Evolutionary conservation across 1,140 invertebrate species (phyloP).

Genomic region (Drosophila sp.): DNA sequence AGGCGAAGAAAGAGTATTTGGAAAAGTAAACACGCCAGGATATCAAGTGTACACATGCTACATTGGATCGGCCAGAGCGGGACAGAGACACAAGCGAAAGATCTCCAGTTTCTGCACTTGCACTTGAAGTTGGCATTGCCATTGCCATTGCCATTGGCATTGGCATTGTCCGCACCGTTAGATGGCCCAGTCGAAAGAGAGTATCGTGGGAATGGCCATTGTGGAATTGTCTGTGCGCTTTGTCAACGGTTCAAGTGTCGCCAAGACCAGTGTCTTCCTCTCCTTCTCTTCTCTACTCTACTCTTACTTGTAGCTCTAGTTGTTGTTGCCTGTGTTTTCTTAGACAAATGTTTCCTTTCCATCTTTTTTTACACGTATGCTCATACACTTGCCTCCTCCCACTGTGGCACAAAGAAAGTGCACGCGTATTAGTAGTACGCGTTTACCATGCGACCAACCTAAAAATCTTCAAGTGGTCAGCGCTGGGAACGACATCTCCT

Average conservation of each 20-base stretch:
- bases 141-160: slow-evolving; percentile 1
- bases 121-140: slow-evolving; percentile 41
- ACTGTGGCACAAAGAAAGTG: slow-evolving; percentile 71
- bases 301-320: slow-evolving; percentile 20
- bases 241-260: slow-evolving; percentile 76
- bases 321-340: slow-evolving; percentile 52
- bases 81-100: slow-evolving; percentile 54
- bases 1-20: slow-evolving; percentile 73
- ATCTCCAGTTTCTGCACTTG: slow-evolving; percentile 82
- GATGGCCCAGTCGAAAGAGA: slow-evolving; percentile 60
- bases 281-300: neutral
- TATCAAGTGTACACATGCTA: slow-evolving; percentile 78
- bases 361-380: slow-evolving; percentile 50
- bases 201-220: slow-evolving; percentile 81
- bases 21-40: slow-evolving; percentile 83
- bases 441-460: slow-evolving; percentile 69
- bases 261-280: slow-evolving; percentile 45
- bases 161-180: slow-evolving; percentile 38
- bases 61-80: slow-evolving; percentile 23
- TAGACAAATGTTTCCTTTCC: slow-evolving; percentile 74
- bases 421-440: slow-evolving; percentile 58
- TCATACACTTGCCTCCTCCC: slow-evolving; percentile 37
- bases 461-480: slow-evolving; percentile 71
- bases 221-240: slow-evolving; percentile 68
- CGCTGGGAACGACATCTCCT: slow-evolving; percentile 53